Evolutionary conservation across 2,888 invertebrate species (phyloP).

Genomic region (Rambutsinella grinnellia): DNA sequence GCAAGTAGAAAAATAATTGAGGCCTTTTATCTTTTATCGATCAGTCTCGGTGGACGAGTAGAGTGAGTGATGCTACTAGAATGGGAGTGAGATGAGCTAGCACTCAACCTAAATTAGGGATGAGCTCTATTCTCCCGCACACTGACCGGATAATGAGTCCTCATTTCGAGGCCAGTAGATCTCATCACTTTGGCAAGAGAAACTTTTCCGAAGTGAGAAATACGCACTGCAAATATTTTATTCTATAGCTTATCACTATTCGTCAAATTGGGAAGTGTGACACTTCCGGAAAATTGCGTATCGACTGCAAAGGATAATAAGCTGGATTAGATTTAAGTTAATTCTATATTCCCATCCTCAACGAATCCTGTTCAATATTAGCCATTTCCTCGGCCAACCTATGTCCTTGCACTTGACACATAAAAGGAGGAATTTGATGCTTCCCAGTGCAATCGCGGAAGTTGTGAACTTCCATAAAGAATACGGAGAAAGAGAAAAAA

Average conservation of each 20-base stretch:
- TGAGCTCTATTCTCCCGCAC: constrained; percentile 27
- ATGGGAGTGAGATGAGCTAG: constrained; percentile 21
- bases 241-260: neutral
- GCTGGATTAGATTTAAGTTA: neutral
- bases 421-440: too few relatives aligned
- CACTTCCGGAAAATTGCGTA: neutral
- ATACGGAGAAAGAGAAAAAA: too few relatives aligned
- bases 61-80: too few relatives aligned
- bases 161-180: neutral
- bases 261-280: neutral
- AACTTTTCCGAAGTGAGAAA: neutral
- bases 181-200: constrained; percentile 9
- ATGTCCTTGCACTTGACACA: too few relatives aligned
- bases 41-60: too few relatives aligned
- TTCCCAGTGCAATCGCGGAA: too few relatives aligned
- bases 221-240: neutral
- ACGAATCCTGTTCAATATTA: too few relatives aligned
- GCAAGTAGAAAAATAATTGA: too few relatives aligned
- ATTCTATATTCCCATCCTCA: neutral
- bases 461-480: too few relatives aligned
- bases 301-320: neutral
- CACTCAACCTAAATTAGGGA: constrained; percentile 42
- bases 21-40: too few relatives aligned
- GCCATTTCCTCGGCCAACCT: too few relatives aligned
- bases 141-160: constrained; percentile 49